Conservation (phyloP, 1,140 invertebrate species). For the Idris sp. region DNA sequence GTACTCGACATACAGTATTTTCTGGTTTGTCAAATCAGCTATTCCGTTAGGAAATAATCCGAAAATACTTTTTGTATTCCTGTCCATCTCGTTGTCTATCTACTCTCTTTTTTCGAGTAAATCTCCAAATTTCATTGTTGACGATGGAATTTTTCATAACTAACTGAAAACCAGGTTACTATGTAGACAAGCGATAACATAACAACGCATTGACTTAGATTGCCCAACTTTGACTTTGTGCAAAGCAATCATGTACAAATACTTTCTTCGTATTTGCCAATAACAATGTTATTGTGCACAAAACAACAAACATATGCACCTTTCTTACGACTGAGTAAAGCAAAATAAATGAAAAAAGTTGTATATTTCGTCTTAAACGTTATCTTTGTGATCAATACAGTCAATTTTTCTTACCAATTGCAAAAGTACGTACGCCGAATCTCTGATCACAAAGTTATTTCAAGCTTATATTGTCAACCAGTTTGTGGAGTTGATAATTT, state of each 20-base stretch:
- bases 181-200: too few species aligned
- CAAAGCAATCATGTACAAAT: too few species aligned
- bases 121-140: conserved; percentile 37
- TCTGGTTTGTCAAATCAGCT: conserved; percentile 39
- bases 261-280: too few species aligned
- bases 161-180: conserved; percentile 22
- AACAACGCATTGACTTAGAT: too few species aligned
- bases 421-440: conserved; percentile 7
- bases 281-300: too few species aligned
- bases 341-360: conserved; percentile 45
- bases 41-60: conserved; percentile 19
- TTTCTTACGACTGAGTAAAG: too few species aligned
- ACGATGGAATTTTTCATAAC: conserved; percentile 41
- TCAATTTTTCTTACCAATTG: conserved; percentile 41
- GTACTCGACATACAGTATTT: conserved; percentile 17
- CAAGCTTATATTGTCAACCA: conserved; percentile 30
- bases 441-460: conserved; percentile 26
- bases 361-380: conserved; percentile 31
- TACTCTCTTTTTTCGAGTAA: conserved; percentile 12
- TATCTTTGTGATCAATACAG: conserved; percentile 40
- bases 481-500: conserved; percentile 20
- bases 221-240: too few species aligned
- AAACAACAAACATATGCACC: conserved; percentile 19
- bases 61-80: conserved; percentile 26
- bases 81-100: conserved; percentile 19